Percentiles rank a stretch among this genome's conserved stretches.
Conservation (phyloP, 1,140 invertebrate genomes). For the Mylabris phalerata region DNA sequence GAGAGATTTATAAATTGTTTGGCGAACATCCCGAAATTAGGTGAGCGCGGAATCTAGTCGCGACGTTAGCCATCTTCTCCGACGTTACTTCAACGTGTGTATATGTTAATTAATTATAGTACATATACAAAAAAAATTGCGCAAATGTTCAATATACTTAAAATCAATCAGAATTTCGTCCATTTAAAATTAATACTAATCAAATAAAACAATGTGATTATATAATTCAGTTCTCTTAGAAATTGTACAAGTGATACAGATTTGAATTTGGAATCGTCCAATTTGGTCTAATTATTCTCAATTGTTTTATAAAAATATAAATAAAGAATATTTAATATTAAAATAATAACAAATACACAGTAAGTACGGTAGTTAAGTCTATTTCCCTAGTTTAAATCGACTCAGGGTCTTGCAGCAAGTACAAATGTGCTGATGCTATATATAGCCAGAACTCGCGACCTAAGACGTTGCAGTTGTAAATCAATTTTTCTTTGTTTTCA, state of each 20-base stretch:
- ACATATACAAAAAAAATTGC: neutral
- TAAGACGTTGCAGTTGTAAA: slow-evolving; percentile 11
- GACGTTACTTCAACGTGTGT: slow-evolving; percentile 15
- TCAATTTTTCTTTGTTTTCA: neutral
- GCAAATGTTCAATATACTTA: neutral
- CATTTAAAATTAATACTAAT: neutral
- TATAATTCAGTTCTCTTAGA: neutral
- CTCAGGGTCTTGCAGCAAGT: slow-evolving; percentile 19
- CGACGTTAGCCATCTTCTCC: slow-evolving; percentile 5
- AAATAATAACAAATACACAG: slow-evolving; percentile 12
- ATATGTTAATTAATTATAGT: slow-evolving; percentile 5
- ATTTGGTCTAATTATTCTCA: neutral
- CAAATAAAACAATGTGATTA: slow-evolving; percentile 1
- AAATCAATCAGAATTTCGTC: no score
- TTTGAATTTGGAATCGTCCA: neutral
- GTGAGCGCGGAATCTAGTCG: slow-evolving; percentile 16
- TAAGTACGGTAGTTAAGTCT: slow-evolving; percentile 8
- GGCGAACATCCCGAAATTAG: slow-evolving; percentile 19
- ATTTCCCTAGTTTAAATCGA: slow-evolving; percentile 17
- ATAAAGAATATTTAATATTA: neutral
- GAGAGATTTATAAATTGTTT: slow-evolving; percentile 25
- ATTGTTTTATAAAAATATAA: neutral
- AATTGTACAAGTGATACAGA: neutral
- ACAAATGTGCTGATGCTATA: slow-evolving; percentile 21
- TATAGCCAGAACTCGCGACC: slow-evolving; percentile 18